Conservation (phyloP, 2,888 invertebrate genomes). For the Parasteatoda lunata region DNA sequence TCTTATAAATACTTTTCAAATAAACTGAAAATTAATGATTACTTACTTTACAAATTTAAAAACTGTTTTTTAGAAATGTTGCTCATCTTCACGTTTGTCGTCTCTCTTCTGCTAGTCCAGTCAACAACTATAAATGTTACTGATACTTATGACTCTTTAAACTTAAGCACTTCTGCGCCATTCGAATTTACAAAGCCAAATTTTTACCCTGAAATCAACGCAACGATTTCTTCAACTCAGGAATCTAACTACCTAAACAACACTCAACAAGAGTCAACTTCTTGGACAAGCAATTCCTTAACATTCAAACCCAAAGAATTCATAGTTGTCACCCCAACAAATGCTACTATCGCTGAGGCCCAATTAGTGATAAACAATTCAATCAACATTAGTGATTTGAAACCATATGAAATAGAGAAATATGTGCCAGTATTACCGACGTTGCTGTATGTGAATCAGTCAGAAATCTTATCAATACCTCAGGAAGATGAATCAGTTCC, state of each 20-base stretch:
- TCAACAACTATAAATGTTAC: neutral
- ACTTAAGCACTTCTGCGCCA: neutral
- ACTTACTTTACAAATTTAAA: too few relatives aligned
- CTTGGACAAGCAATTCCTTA: neutral
- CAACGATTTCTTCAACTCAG: neutral
- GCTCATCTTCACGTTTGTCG: neutral
- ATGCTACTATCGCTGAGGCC: constrained; percentile 1
- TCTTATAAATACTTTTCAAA: too few relatives aligned
- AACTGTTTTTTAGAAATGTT: neutral
- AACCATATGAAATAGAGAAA: neutral
- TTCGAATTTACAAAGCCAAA: neutral
- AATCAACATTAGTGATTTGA: neutral
- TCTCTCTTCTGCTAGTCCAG: neutral
- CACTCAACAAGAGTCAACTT: neutral
- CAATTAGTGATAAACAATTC: neutral
- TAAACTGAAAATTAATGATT: too few relatives aligned
- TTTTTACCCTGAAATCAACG: neutral
- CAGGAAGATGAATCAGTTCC: neutral
- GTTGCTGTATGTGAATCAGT: neutral
- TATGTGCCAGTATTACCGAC: neutral
- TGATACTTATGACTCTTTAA: neutral
- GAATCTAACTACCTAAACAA: neutral
- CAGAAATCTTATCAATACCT: neutral
- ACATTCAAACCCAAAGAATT: constrained; percentile 1
- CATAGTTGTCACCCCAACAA: neutral